phyloP scores from a whole-genome alignment of 2,888 invertebrate genomes.

The Zygothrica quintamaculata region DNA sequence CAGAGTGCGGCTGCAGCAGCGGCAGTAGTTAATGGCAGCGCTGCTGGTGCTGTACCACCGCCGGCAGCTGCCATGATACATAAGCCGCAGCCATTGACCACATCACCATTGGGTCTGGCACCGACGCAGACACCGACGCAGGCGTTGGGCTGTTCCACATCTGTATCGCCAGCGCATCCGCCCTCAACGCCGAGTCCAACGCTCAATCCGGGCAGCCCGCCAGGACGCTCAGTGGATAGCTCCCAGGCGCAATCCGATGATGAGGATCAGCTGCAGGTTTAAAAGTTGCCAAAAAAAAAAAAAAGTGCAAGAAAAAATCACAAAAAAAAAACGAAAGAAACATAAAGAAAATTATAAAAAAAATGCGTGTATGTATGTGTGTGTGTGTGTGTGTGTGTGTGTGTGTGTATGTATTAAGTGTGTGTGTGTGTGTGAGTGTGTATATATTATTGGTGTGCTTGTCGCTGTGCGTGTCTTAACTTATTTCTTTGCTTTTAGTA shows the following conservation, averaged over 20 bases:
- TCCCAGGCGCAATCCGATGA: slow-evolving; percentile 84
- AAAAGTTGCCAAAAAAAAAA: slow-evolving; percentile 60
- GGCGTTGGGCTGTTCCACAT: slow-evolving; percentile 36
- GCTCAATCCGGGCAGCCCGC: slow-evolving; percentile 84
- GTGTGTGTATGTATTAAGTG: slow-evolving; percentile 12
- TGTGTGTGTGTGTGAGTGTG: slow-evolving; percentile 11
- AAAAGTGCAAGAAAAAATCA: not conserved
- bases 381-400: slow-evolving; percentile 5
- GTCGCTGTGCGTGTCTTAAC: slow-evolving; percentile 32
- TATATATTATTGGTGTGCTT: slow-evolving; percentile 1
- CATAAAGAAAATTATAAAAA: not conserved
- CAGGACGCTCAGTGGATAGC: slow-evolving; percentile 84
- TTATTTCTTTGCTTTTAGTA: slow-evolving; percentile 64
- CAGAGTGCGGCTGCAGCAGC: slow-evolving; percentile 83
- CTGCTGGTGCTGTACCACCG: slow-evolving; percentile 10
- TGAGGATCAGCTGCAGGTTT: slow-evolving; percentile 85
- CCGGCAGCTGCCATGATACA: slow-evolving; percentile 33
- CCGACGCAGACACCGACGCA: not conserved
- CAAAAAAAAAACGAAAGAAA: not conserved
- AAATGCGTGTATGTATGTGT: slow-evolving; percentile 13
- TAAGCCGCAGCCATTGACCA: slow-evolving; percentile 46
- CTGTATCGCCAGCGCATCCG: slow-evolving; percentile 55
- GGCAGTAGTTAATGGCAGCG: slow-evolving; percentile 39
- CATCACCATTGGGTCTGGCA: slow-evolving; percentile 35
- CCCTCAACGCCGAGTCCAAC: slow-evolving; percentile 84